Percentiles rank a stretch among this genome's conserved stretches.
phyloP scores from a whole-genome alignment of 1,140 invertebrate species.

The Drosophila orosa region DNA sequence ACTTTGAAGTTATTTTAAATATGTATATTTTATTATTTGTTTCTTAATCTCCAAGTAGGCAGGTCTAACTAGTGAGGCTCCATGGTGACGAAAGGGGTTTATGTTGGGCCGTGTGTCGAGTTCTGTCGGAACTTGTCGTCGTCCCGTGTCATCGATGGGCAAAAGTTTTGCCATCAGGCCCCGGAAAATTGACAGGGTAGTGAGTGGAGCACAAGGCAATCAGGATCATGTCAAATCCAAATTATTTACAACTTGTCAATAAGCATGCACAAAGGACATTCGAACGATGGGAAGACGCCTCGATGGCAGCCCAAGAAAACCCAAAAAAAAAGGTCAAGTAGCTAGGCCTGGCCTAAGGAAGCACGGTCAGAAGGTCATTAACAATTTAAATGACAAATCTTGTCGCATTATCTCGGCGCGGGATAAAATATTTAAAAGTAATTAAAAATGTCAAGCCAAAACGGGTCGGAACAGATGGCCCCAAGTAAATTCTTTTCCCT shows the following conservation, averaged over 20 bases:
- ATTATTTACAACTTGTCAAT: constrained; percentile 61
- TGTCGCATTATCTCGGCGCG: constrained; percentile 20
- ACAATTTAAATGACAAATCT: constrained; percentile 55
- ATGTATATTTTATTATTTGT: background rate
- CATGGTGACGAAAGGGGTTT: constrained; percentile 9
- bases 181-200: constrained; percentile 7
- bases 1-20: background rate
- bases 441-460: constrained; percentile 62
- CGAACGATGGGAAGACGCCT: background rate
- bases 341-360: background rate
- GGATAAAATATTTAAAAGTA: constrained; percentile 50
- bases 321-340: constrained; percentile 29
- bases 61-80: background rate
- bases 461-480: constrained; percentile 18
- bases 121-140: background rate
- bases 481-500: constrained; percentile 15
- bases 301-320: background rate
- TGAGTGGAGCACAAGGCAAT: constrained; percentile 17
- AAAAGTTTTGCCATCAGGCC: constrained; percentile 36
- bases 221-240: constrained; percentile 52
- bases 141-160: constrained; percentile 18
- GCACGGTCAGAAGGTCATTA: constrained; percentile 38
- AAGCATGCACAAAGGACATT: constrained; percentile 43
- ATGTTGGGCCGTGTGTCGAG: background rate
- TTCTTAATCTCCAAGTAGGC: background rate